Evolutionary conservation across 1,140 invertebrate genomes (phyloP).

Genomic region (Dinoponera quadriceps): DNA sequence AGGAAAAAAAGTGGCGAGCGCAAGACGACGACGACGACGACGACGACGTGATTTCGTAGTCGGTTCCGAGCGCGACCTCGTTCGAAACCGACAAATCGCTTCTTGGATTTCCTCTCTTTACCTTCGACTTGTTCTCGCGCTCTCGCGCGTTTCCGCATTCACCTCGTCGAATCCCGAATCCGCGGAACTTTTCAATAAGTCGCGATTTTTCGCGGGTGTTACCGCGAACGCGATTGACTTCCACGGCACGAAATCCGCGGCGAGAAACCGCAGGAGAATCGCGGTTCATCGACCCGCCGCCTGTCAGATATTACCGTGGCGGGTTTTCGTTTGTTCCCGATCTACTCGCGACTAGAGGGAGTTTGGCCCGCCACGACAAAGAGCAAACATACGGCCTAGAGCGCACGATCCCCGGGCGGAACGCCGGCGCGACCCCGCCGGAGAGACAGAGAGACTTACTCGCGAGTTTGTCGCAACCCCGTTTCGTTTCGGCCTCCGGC

Average conservation of each 20-base stretch:
- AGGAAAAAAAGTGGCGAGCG: conserved; percentile 8
- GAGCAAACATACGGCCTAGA: conserved; percentile 58
- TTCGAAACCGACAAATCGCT: conserved; percentile 55
- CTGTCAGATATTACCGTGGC: conserved; percentile 46
- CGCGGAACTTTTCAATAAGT: conserved; percentile 52
- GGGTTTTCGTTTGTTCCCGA: conserved; percentile 55
- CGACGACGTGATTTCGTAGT: conserved; percentile 51
- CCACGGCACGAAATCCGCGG: conserved; percentile 49
- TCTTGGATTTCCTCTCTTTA: conserved; percentile 57
- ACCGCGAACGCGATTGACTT: conserved; percentile 54
- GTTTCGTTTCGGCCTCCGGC: conserved; percentile 47
- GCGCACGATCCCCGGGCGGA: conserved; percentile 39
- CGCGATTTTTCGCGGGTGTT: conserved; percentile 50
- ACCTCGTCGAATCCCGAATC: conserved; percentile 21
- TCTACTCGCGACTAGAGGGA: conserved; percentile 40
- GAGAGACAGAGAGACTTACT: conserved; percentile 23
- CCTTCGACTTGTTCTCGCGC: conserved; percentile 30
- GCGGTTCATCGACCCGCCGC: conserved; percentile 45
- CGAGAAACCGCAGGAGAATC: conserved; percentile 54
- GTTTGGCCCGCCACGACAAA: conserved; percentile 51
- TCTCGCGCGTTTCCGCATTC: conserved; percentile 16
- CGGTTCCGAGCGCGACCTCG: conserved; percentile 42
- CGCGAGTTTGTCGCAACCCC: conserved; percentile 46
- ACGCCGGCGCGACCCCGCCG: conserved; percentile 17
- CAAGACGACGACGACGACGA: too few species aligned